Evolutionary conservation across 2,888 invertebrate genomes (phyloP).

Genomic region (Melinaea marsaeus): DNA sequence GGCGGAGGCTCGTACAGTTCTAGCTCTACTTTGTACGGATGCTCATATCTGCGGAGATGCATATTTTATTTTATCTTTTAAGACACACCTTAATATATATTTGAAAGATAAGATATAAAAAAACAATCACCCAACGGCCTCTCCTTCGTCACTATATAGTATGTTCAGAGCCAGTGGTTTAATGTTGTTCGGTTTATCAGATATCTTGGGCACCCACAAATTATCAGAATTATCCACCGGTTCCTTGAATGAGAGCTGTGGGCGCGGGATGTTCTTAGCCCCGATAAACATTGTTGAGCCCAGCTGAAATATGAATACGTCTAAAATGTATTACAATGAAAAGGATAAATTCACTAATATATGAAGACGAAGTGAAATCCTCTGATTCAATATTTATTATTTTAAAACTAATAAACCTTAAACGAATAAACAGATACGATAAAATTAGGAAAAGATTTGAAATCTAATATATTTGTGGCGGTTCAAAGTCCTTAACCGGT

Average conservation of each 20-base stretch:
- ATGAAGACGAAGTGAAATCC: too few species aligned
- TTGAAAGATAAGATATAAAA: not conserved
- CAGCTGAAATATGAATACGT: conserved; percentile 38
- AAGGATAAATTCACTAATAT: too few species aligned
- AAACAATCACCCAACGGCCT: conserved; percentile 72
- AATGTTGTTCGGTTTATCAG: conserved; percentile 91
- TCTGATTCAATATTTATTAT: too few species aligned
- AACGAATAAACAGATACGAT: too few species aligned
- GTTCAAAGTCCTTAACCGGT: too few species aligned
- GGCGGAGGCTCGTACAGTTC: conserved; percentile 81
- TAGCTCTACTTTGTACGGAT: conserved; percentile 93
- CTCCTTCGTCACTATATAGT: conserved; percentile 81
- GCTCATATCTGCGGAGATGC: conserved; percentile 79
- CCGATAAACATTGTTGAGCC: conserved; percentile 78
- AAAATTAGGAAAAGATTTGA: too few species aligned
- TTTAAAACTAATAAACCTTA: too few species aligned
- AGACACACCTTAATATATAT: not conserved
- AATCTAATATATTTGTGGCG: too few species aligned
- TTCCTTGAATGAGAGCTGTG: conserved; percentile 90
- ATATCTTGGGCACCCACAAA: conserved; percentile 90
- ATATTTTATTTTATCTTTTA: not conserved
- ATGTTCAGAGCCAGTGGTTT: conserved; percentile 87
- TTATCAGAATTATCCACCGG: conserved; percentile 88
- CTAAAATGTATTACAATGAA: not conserved
- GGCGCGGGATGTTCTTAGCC: conserved; percentile 85